Evolutionary conservation across 53 echinoderm and acorn worm genomes (phyloP).

Genomic region (Pentamera pediparva): DNA sequence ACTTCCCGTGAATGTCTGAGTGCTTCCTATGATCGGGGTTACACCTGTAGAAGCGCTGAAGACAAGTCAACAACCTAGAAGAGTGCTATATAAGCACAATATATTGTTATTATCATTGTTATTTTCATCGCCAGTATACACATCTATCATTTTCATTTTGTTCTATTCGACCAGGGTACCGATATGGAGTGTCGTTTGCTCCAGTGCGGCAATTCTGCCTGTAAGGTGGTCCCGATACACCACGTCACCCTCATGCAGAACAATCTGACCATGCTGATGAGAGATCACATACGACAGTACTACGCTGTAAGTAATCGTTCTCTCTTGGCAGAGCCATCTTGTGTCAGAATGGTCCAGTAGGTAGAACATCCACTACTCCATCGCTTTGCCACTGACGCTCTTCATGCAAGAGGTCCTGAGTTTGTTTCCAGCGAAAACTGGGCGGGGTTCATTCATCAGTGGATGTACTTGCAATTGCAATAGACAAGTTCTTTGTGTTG

Average conservation of each 20-base stretch:
- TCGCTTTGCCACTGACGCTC: no score
- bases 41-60: background rate
- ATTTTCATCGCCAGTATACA: background rate
- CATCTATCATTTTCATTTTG: background rate
- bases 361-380: no score
- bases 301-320: slow-evolving; percentile 66
- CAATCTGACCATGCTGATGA: slow-evolving; percentile 50
- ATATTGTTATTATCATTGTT: background rate
- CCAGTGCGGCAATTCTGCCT: slow-evolving; percentile 62
- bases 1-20: no score
- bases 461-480: no score
- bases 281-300: slow-evolving; percentile 71
- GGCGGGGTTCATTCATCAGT: no score
- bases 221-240: slow-evolving; percentile 44
- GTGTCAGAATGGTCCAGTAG: no score
- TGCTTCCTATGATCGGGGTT: no score
- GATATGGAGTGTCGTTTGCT: slow-evolving; percentile 50
- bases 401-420: no score
- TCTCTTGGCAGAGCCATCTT: background rate
- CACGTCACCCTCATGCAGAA: slow-evolving; percentile 61
- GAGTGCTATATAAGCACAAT: background rate
- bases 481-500: background rate
- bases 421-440: no score
- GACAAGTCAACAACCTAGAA: background rate
- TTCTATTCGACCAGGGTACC: slow-evolving; percentile 34